phyloP scores from a whole-genome alignment of 2,797 vertebrate genomes.

The Neopelma chrysocephalum region DNA sequence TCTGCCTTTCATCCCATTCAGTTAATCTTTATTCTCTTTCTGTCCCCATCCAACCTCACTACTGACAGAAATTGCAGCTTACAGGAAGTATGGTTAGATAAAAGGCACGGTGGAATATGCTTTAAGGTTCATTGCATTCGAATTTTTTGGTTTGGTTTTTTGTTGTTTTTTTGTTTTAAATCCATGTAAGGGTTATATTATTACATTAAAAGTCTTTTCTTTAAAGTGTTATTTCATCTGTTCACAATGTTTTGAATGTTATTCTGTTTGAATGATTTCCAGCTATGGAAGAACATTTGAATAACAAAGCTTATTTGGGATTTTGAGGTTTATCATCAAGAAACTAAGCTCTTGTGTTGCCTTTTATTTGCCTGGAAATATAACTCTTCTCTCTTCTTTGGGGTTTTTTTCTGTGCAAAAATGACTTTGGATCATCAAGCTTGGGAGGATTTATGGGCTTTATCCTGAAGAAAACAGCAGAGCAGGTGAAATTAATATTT shows the following conservation, averaged over 20 bases:
- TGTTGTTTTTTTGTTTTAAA: not conserved
- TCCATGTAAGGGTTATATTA: not conserved
- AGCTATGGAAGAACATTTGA: not conserved
- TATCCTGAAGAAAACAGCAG: not conserved
- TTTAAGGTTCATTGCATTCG: not conserved
- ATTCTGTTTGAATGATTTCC: not conserved
- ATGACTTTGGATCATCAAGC: not conserved
- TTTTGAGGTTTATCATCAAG: not conserved
- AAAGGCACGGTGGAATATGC: not conserved
- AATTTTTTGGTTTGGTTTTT: not conserved
- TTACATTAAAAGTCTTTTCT: conserved; percentile 11
- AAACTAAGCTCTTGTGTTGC: not conserved
- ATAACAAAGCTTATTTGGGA: not conserved
- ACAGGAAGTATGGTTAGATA: not conserved
- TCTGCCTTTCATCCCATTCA: not conserved
- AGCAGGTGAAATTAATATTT: not conserved
- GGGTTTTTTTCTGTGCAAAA: not conserved
- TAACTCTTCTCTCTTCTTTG: not conserved
- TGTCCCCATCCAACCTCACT: not conserved
- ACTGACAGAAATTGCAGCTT: not conserved
- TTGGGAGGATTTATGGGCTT: not conserved
- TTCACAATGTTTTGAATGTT: not conserved
- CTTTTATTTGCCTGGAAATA: not conserved
- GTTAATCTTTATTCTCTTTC: not conserved
- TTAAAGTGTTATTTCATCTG: not conserved